Evolutionary conservation across 2,888 invertebrate genomes (phyloP), one percentile per base, ranked within the genome.

Genomic region (Ectropis crepuscularia): DNA sequence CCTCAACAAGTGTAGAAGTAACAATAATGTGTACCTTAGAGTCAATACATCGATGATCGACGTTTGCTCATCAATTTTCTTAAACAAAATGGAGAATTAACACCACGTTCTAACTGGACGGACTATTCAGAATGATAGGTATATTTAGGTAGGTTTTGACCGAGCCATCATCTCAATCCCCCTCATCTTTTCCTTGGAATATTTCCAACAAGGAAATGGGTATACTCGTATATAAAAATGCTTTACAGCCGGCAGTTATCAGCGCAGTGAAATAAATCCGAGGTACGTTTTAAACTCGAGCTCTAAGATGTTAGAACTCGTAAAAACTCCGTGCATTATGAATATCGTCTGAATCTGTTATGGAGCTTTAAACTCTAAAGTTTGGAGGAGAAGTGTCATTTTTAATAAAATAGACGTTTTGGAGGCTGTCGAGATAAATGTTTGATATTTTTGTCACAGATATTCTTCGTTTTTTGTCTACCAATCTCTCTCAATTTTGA

Each of bases 241-340:
- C 47, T 71, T 65, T 54, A 57, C 53, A n/a, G 49, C 71, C 61
- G 71, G 75, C 78, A 80, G 79, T 79, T 81, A 81, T 81, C 82
- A 81, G 75, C 79, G 79, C 79, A 79, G 74, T 80, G 75, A 80
- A 82, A 82, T 81, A 81, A 85, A 86, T 83, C 81, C 81, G 64
- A 63, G 70, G 65, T 72, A 65, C 74, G 69, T 76, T 83, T 83
- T 80, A 80, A 81, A 28, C 16, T 28, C 16, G 4, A 85, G 78
- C 76, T 80, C 77, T 66, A 75, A 81, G 75, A 77, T 65, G 74
- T 53, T 68, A 63, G 70, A 73, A 79, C 75, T 77, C 77, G 78
- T 83, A 82, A 83, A 85, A 85, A 80, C 74, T 73, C 67, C 65
- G 45, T 87, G 65, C 73, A 87, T 87, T 79, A 80, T 83, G 68